phyloP scores from a whole-genome alignment of 2,797 vertebrate species.

The Pelodytes ibericus region DNA sequence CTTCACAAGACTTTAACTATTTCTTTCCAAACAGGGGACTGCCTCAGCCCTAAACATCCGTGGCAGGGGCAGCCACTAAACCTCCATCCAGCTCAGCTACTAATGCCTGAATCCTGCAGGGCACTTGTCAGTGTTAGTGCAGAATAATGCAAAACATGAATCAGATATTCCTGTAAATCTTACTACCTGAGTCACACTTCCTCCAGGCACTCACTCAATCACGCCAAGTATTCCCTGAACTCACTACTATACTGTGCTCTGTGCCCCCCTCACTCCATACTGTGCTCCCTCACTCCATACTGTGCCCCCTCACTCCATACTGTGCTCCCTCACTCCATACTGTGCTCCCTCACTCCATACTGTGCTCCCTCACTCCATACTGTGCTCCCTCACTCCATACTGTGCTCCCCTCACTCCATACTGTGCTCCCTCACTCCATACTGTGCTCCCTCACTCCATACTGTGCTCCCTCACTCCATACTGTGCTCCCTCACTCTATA shows the following conservation, averaged over 20 bases:
- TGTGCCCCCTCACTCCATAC: neutral
- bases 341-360: neutral
- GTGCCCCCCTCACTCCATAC: neutral
- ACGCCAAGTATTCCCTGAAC: too few relatives aligned
- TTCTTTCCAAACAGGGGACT: neutral
- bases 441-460: too few relatives aligned
- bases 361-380: too few relatives aligned
- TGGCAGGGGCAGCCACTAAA: too few relatives aligned
- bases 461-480: too few relatives aligned
- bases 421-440: too few relatives aligned
- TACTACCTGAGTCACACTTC: neutral
- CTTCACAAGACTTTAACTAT: conserved; percentile 22
- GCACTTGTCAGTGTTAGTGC: too few relatives aligned
- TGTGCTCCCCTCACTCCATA: neutral
- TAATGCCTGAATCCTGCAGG: too few relatives aligned
- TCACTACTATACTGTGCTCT: too few relatives aligned
- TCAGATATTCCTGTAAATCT: neutral
- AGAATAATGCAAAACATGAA: neutral
- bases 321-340: neutral
- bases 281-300: neutral
- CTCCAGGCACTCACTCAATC: neutral
- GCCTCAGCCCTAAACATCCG: neutral
- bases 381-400: too few relatives aligned
- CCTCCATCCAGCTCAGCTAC: neutral
- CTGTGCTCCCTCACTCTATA: too few relatives aligned